A percentile compares a stretch with the other conserved stretches of the same genome.
These are phyloP conservation scores for Teleogryllus oceanicus DNA, from an alignment of 2,888 invertebrate species.

Conservation along the genomic window DNA sequence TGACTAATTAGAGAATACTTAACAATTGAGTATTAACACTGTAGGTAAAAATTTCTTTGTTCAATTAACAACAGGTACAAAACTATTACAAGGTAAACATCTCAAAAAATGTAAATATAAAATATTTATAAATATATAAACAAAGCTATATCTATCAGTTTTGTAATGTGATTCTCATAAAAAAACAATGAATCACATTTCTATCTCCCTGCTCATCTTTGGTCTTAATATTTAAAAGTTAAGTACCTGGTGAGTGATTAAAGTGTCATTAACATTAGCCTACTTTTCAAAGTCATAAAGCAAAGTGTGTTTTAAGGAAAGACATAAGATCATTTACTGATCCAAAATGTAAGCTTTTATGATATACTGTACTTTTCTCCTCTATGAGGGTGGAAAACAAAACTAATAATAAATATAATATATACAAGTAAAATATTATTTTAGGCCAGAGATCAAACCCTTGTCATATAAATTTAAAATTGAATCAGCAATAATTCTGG, in stretches of 20 bases:
- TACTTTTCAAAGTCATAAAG: not conserved
- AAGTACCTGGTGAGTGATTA: not conserved
- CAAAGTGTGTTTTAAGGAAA: no score
- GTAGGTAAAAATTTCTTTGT: not conserved
- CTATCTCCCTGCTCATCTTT: slow-evolving; percentile 18
- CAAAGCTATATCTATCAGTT: not conserved
- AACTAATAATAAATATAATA: not conserved
- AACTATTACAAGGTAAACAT: slow-evolving; percentile 1
- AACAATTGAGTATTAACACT: not conserved
- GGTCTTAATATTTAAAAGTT: not conserved
- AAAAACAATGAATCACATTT: not conserved
- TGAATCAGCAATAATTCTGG: slow-evolving; percentile 78
- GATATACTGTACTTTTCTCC: no score
- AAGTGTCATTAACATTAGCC: not conserved
- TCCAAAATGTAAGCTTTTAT: no score
- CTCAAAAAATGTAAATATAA: not conserved
- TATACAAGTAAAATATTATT: not conserved
- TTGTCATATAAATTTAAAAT: slow-evolving; percentile 69
- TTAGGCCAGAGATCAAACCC: slow-evolving; percentile 52
- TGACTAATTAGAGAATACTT: not conserved
- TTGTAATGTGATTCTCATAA: not conserved
- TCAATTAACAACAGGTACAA: slow-evolving; percentile 8
- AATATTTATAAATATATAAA: slow-evolving; percentile 2
- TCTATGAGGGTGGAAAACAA: not conserved
- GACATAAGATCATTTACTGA: no score